Conservation (phyloP, 2,113 vertebrate genomes). For the Apeltes quadracus region DNA sequence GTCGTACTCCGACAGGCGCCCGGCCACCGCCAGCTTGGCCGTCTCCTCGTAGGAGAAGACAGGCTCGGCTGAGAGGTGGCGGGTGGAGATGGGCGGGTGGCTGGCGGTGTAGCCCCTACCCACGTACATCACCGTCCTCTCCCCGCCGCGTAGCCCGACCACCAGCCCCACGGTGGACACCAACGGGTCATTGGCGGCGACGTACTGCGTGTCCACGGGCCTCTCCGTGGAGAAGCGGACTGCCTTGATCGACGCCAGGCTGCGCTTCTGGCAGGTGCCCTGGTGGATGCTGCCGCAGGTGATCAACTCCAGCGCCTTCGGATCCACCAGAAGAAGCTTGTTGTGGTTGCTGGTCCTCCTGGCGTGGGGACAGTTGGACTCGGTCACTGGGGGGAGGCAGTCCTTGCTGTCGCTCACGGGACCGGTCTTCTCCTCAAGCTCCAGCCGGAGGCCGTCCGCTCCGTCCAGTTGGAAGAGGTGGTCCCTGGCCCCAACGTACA, state of each 20-base stretch:
- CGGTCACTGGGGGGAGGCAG: conserved; percentile 89
- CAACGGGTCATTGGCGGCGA: conserved; percentile 91
- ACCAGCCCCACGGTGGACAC: conserved; percentile 93
- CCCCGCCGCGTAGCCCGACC: conserved; percentile 79
- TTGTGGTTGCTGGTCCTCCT: conserved; percentile 89
- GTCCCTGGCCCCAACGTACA: conserved; percentile 92
- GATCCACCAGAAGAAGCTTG: conserved; percentile 90
- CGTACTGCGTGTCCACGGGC: conserved; percentile 95
- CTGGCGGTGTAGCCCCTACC: conserved; percentile 94
- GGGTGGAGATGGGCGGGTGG: conserved; percentile 94
- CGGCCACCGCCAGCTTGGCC: conserved; percentile 90
- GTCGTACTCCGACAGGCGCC: conserved; percentile 93
- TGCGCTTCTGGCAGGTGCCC: conserved; percentile 94
- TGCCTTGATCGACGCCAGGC: conserved; percentile 77
- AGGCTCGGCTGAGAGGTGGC: conserved; percentile 88
- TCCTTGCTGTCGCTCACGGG: conserved; percentile 93
- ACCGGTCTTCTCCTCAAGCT: conserved; percentile 85
- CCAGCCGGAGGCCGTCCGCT: conserved; percentile 78
- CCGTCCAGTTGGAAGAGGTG: conserved; percentile 92
- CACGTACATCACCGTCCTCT: conserved; percentile 90
- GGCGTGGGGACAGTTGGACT: conserved; percentile 88
- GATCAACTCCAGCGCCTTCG: conserved; percentile 84
- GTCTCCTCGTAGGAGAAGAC: conserved; percentile 97
- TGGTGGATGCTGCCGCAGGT: conserved; percentile 95
- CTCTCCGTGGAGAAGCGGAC: conserved; percentile 88